Evolutionary conservation across 37 sponge, comb jelly and placozoan genomes (phyloP), one percentile per base, ranked within the genome.

Genomic region (Hexactinellida sp.): DNA sequence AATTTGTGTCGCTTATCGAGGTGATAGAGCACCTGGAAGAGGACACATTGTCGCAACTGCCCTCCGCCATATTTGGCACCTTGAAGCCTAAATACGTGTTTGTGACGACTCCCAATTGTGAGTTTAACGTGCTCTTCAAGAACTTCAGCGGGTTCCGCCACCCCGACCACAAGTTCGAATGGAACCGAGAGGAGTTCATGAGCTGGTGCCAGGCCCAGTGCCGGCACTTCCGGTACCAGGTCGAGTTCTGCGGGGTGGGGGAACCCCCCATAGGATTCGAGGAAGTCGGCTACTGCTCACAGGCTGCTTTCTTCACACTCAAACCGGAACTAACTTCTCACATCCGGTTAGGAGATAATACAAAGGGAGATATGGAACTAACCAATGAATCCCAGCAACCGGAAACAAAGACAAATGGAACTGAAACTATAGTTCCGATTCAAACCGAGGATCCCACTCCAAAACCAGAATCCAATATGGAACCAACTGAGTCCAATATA

Each of bases 111-210:
- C 97, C 97, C 25, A 97, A 97, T 82, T 37, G 90, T 35, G 97
- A 97, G 37, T 97, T 90, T 85, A 97, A 97, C 55, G 90, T 94
- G 0, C 89, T 97, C 83, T 97, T 97, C 85, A 90, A 94, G 23
- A 87, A 86, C 30, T 87, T 94, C 47, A 36, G 82, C 41, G 91
- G 92, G 23, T 91, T 88, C 84, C 86, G 97, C 38, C 97, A 97
- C 86, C 89, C 86, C 84, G 97, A 97, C 88, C 97, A 97, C 89
- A 92, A 93, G 76, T 97, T 97, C 89, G 97, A 97, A 87, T 97
- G 97, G 97, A 93, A 89, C 30, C 82, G 97, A 39, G 82, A 25
- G 0, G 91, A 97, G 86, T 97, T 91, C 83, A 85, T 35, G 54
- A 25, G 51, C 25, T 37, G 91, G 93, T 95, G 96, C 86, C 36